phyloP scores from a whole-genome alignment of 2,797 vertebrate species.

The Enteromius argenteus region DNA sequence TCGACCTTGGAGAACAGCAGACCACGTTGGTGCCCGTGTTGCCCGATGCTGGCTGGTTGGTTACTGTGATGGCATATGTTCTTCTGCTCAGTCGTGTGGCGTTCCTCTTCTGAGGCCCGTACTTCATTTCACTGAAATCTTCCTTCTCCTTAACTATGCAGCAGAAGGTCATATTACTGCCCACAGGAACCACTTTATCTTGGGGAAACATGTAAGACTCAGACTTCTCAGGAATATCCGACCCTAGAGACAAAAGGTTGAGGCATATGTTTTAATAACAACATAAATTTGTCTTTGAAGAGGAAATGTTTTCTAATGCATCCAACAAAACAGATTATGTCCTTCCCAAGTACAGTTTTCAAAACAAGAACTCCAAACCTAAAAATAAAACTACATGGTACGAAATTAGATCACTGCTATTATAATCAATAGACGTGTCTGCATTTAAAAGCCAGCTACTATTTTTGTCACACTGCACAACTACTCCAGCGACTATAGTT shows the following conservation, averaged over 20 bases:
- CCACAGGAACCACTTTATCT: conserved; percentile 69
- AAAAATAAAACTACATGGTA: conserved; percentile 10
- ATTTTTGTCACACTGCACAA: neutral
- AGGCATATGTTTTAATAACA: neutral
- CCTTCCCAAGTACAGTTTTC: neutral
- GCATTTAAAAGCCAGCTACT: neutral
- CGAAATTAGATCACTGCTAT: neutral
- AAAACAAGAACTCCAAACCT: neutral
- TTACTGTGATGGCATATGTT: conserved; percentile 65
- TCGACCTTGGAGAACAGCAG: neutral
- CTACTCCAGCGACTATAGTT: neutral
- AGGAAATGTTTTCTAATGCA: neutral
- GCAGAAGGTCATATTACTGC: conserved; percentile 76
- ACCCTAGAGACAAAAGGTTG: conserved; percentile 64
- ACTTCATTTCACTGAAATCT: conserved; percentile 42
- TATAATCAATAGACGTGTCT: conserved; percentile 13
- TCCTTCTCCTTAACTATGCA: conserved; percentile 74
- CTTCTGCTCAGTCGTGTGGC: conserved; percentile 71
- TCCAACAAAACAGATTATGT: neutral
- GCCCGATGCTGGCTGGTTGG: conserved; percentile 44
- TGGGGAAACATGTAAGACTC: conserved; percentile 64
- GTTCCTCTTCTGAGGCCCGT: conserved; percentile 1
- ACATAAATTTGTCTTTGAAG: neutral
- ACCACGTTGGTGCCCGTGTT: conserved; percentile 63
- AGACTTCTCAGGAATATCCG: conserved; percentile 64